phyloP scores from a whole-genome alignment of 1,140 invertebrate genomes.

The Epicauta chinensis region DNA sequence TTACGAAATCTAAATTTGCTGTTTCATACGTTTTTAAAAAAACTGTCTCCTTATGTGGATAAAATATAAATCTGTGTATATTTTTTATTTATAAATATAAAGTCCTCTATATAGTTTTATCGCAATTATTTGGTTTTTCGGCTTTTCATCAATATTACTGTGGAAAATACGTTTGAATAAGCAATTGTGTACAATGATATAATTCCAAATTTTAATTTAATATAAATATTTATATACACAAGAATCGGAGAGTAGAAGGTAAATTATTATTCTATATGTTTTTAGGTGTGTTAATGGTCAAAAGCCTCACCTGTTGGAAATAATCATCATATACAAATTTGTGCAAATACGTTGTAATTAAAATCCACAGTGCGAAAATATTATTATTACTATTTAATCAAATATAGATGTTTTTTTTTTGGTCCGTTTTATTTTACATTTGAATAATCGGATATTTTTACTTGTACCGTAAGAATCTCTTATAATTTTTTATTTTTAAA shows the following conservation, averaged over 20 bases:
- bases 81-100: conserved; percentile 2
- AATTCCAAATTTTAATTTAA: not conserved
- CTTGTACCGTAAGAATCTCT: no score
- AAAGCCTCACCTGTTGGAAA: conserved; percentile 8
- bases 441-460: no score
- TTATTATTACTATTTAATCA: no score
- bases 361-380: conserved; percentile 11
- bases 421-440: conserved; percentile 5
- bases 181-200: conserved; percentile 10
- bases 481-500: no score
- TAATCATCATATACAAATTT: conserved; percentile 10
- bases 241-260: no score
- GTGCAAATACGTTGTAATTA: conserved; percentile 9
- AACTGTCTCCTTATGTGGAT: conserved; percentile 12
- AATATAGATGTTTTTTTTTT: not conserved
- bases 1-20: conserved; percentile 3
- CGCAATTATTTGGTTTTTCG: conserved; percentile 1
- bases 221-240: not conserved
- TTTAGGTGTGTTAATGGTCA: not conserved
- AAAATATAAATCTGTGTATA: not conserved
- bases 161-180: conserved; percentile 24
- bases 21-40: conserved; percentile 13
- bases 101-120: no score
- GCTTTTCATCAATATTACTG: conserved; percentile 22
- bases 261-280: no score